Evolutionary conservation across 53 echinoderm and acorn worm genomes (phyloP), one percentile per base, ranked within the genome.

Genomic region (Temnopleurus reevesii): DNA sequence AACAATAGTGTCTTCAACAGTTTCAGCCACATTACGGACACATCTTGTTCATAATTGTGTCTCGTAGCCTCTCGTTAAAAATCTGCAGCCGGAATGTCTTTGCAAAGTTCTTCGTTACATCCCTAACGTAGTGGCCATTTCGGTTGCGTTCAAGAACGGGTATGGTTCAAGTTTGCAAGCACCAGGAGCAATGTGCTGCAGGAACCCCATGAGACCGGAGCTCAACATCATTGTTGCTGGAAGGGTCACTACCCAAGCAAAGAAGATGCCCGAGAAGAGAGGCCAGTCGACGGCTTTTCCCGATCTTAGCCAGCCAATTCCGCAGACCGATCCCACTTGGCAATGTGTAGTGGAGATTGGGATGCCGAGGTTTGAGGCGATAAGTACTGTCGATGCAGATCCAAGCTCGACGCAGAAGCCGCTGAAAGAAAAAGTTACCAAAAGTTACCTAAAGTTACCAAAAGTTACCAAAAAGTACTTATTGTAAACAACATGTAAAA

Each of bases 341-440:
- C 96, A 96, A 29, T 96, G 96, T 29, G 96, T 92, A 34, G 94
- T 92, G 45, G 94, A 94, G 86, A 96, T 81, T 4, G 96, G 96
- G 44, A 96, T 92, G 35, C 96, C 92, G 4, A 94, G 86, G 44
- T 92, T 92, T 1, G 96, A 96, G 36, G 94, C 96, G 5, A 91
- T 7, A 0, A 96, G 81, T 0, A 96, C 92, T 35, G 94, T 92
- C 19, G 81, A 61, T 15, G 94, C 94, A 12, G 96, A 91, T 33
- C 96, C 96, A 44, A 96, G 90, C 51, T 94, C 92, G 81, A 96
- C 94, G 6, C 94, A 89, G 64, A 96, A 96, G 15, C 92, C 96
- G 56, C 96, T 96, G 90, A 8, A 49, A 49, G 79, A 13, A 30
- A 2, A 47, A 79, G n/a, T n/a, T n/a, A n/a, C n/a, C n/a, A n/a